phyloP scores from a whole-genome alignment of 2,888 invertebrate genomes.

The Drosophila rubida region DNA sequence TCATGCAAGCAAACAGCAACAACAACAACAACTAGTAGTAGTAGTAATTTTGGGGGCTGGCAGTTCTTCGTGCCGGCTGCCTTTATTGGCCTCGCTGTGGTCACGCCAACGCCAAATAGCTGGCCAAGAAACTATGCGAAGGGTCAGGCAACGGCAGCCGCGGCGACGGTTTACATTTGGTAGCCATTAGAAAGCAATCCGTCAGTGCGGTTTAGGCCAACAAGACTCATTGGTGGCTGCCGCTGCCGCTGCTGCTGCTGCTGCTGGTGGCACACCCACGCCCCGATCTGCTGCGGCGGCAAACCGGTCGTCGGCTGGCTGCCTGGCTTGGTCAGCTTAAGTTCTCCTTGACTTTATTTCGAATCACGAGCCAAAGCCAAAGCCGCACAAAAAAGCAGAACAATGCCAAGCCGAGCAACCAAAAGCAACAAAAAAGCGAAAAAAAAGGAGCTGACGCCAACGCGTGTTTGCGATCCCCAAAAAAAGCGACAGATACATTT shows the following conservation, averaged over 20 bases:
- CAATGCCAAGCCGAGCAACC: constrained; percentile 47
- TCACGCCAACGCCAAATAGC: constrained; percentile 69
- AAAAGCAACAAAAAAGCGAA: neutral
- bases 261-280: constrained; percentile 65
- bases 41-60: constrained; percentile 13
- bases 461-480: constrained; percentile 32
- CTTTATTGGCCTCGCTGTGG: constrained; percentile 55
- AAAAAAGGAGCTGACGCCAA: constrained; percentile 70
- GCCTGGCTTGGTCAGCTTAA: constrained; percentile 33
- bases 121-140: constrained; percentile 38
- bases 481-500: neutral
- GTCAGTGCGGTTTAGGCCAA: constrained; percentile 73
- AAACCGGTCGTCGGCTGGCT: constrained; percentile 57
- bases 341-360: constrained; percentile 79
- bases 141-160: constrained; percentile 63
- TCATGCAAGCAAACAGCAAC: constrained; percentile 47
- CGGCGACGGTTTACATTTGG: constrained; percentile 57
- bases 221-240: constrained; percentile 49
- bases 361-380: constrained; percentile 71
- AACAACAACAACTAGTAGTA: constrained; percentile 34
- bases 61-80: constrained; percentile 34
- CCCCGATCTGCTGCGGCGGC: constrained; percentile 35
- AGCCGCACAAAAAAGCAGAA: constrained; percentile 50
- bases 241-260: constrained; percentile 11
- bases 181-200: constrained; percentile 77